Evolutionary conservation across 2,797 vertebrate genomes (phyloP), one percentile per base, ranked within the genome.

Genomic region (Pangasius krempfi): DNA sequence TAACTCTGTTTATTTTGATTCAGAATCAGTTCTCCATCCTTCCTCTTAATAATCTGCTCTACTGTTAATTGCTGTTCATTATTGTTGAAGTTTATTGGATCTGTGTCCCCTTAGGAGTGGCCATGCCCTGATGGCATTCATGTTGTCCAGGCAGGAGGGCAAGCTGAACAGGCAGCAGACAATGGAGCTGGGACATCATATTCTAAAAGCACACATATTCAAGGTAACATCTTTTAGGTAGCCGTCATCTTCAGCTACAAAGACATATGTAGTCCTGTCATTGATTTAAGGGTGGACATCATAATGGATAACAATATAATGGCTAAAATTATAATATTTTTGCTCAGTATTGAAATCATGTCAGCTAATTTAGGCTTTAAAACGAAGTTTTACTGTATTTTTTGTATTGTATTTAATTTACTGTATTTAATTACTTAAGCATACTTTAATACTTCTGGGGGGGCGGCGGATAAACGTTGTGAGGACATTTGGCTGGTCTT

Each of bases 201-300:
- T 99, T 91, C 97, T 99, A 60, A 99, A 99, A 96, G 99, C 99
- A 2, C 99, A 99, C 92, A 99, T 99, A 94, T 99, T 99, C 93
- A 99, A 99, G 98, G 99, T 99, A 96, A 85, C 8, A 13, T 18
- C 7, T 25, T 60, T 22, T 78, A 40, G 25, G 58, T 64, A 68
- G 8, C 47, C 3, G 2, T 86, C 44, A 20, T 62, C 54, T 87
- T 68, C 27, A 83, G 56, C 20, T 40, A n/a, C 66, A 37, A 56
- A 25, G 22, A 13, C 12, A 6, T 40, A 81, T 44, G 16, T 54
- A 33, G 76, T 10, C 30, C 50, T 33, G 5, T 64, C 33, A 47
- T 64, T 83, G 14, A 64, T 83, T 56, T 60, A 25, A 40, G 16
- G 8, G 0, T 40, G 52, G 33, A 0, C 44, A 47, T 47, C 44